Evolutionary conservation across 2,113 vertebrate species (phyloP).

Genomic region (Gavialis gangeticus): DNA sequence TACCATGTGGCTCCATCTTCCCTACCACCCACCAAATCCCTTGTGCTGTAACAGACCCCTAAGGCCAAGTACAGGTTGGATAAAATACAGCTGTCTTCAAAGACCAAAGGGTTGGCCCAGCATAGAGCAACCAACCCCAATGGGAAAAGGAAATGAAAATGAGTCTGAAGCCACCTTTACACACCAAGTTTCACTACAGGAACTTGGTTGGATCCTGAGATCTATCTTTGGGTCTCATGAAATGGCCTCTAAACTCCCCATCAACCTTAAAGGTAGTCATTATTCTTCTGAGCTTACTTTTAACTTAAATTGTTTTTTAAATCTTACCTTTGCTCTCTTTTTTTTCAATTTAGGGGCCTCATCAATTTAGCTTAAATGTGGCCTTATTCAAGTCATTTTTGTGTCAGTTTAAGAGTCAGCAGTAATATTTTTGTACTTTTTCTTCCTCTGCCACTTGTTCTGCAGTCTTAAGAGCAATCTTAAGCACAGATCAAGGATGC

Average conservation of each 20-base stretch:
- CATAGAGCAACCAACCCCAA: background rate
- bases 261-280: background rate
- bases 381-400: constrained; percentile 8
- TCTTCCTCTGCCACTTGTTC: background rate
- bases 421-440: background rate
- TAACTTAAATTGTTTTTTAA: background rate
- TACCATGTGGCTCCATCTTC: background rate
- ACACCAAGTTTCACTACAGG: background rate
- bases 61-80: background rate
- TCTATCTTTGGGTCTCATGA: background rate
- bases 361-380: background rate
- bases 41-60: background rate
- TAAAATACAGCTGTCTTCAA: background rate
- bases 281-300: background rate
- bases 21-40: background rate
- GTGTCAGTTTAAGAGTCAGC: constrained; percentile 47
- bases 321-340: too few relatives aligned
- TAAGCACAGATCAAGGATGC: background rate
- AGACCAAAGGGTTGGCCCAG: background rate
- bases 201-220: background rate
- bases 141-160: background rate
- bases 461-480: background rate
- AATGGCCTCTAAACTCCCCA: background rate
- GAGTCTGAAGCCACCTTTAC: background rate
- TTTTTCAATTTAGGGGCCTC: too few relatives aligned